Evolutionary conservation across 2,888 invertebrate species (phyloP).

Genomic region (Ecdyonurus torrentis): DNA sequence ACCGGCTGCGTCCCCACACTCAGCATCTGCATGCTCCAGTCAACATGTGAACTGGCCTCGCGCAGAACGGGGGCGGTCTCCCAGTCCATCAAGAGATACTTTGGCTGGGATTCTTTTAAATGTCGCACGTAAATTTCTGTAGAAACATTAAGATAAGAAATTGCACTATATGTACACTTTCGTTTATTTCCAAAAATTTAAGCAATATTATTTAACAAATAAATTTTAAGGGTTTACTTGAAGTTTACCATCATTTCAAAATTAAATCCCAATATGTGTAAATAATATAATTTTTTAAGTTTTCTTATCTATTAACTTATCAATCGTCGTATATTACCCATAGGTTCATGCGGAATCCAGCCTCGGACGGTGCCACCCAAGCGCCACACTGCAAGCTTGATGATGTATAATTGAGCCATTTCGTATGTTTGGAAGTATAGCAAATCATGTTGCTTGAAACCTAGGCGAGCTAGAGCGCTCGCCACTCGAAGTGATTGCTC

Average conservation of each 20-base stretch:
- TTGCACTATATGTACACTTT: too few relatives aligned
- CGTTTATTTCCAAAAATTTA: too few relatives aligned
- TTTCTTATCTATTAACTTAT: too few relatives aligned
- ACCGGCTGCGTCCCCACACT: not conserved
- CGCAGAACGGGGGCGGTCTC: not conserved
- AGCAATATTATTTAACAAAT: too few relatives aligned
- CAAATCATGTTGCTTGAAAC: slow-evolving; percentile 8
- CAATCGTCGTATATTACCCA: not conserved
- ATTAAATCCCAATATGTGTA: too few relatives aligned
- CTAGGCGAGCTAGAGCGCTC: slow-evolving; percentile 3
- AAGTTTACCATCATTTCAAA: too few relatives aligned
- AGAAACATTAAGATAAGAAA: too few relatives aligned
- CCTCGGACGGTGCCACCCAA: slow-evolving; percentile 9
- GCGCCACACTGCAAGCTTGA: slow-evolving; percentile 9
- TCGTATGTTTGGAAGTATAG: slow-evolving; percentile 7
- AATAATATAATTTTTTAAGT: too few relatives aligned
- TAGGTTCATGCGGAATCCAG: slow-evolving; percentile 1
- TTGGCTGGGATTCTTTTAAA: not conserved
- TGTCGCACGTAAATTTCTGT: not conserved
- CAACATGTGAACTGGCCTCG: not conserved
- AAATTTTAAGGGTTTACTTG: too few relatives aligned
- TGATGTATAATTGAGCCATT: slow-evolving; percentile 4
- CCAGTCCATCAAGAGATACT: not conserved
- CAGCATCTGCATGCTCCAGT: not conserved
- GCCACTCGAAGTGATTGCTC: slow-evolving; percentile 5